phyloP scores from a whole-genome alignment of 2,888 invertebrate genomes.

The Dryococelus australis region DNA sequence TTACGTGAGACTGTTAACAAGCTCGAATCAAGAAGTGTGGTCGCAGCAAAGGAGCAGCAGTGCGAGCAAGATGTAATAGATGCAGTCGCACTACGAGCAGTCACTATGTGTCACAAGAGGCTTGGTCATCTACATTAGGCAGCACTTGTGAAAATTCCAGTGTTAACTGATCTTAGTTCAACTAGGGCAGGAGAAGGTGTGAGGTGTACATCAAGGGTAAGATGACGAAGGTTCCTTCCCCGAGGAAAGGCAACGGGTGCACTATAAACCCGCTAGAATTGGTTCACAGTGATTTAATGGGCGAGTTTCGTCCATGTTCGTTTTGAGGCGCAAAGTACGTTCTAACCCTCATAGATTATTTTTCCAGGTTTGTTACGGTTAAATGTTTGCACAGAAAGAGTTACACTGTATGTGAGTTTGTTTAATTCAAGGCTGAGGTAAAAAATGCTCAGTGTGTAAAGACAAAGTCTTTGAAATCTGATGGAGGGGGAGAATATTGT shows the following conservation, averaged over 20 bases:
- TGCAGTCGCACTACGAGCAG: neutral
- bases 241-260: too few relatives aligned
- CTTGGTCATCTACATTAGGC: neutral
- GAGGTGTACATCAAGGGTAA: neutral
- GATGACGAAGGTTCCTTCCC: too few relatives aligned
- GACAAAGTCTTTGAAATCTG: neutral
- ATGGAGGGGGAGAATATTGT: too few relatives aligned
- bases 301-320: neutral
- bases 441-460: neutral
- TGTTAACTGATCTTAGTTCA: neutral
- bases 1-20: neutral
- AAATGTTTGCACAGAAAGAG: neutral
- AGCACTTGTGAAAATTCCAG: neutral
- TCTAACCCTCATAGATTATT: neutral
- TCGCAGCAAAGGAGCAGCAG: neutral
- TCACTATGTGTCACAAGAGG: neutral
- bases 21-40: neutral
- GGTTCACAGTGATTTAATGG: too few relatives aligned
- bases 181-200: neutral
- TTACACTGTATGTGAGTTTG: neutral
- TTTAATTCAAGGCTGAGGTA: neutral
- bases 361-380: neutral
- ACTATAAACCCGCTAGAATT: too few relatives aligned
- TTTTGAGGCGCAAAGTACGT: neutral
- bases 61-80: neutral